Base-by-base conservation (phyloP, 2,888 invertebrate species). In the Lycocerus yunnanus region DNA sequence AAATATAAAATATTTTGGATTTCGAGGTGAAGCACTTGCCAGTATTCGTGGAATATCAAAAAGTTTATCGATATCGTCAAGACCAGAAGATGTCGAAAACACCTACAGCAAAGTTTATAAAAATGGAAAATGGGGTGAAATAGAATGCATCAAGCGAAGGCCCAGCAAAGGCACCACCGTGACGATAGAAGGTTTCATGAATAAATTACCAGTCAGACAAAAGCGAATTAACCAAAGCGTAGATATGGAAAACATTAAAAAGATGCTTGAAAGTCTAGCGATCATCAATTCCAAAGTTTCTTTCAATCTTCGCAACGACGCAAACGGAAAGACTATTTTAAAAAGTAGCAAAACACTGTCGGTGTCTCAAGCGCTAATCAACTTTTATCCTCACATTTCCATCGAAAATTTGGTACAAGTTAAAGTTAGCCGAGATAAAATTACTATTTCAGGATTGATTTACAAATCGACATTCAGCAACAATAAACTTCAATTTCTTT, bases 101-200 rank as follows among this genome's bases (percentile, higher is more conserved):
- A 93, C 93, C 0, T 92, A 89, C 85, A 85, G 86, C 15, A 88
- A 90, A 82, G 90, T 89, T 0, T 88, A 88, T 79, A 82, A 86
- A 67, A 83, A 86, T 63, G 74, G 77, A 18, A 73, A 70, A 18
- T 78, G 73, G 68, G 68, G 68, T 21, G 67, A 76, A 18, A 83
- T 89, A n/a, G 74, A 77, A 58, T 77, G 83, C 78, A 82, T 80
- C 58, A 82, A 86, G 67, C 80, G 81, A 16, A 88, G 94, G 79
- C 91, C 93, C 6, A 90, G 92, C 60, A 87, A 86, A 77, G 95
- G 95, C 70, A 94, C 94, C 0, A 94, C 94, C 10, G 90, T 95
- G 10, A 92, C 92, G 68, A 88, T 94, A 61, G 89, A 89, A 80
- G 91, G 92, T 67, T 91, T 94, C 80, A 88, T 93, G 79, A 88